phyloP scores from a whole-genome alignment of 1,140 invertebrate genomes.

The Musca domestica region DNA sequence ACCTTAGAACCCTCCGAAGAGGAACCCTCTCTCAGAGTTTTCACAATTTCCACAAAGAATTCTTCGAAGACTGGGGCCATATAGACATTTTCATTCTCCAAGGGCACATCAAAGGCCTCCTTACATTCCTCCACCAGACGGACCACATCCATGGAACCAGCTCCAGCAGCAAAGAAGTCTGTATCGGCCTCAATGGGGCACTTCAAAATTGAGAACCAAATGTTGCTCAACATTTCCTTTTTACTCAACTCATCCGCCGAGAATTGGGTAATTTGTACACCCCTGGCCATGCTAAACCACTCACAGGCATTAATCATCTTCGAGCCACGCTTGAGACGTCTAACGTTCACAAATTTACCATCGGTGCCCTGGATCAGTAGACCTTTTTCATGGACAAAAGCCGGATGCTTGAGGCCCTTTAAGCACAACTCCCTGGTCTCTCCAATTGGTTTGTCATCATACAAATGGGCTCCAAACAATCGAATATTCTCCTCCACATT shows the following conservation, averaged over 20 bases:
- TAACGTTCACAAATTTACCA: constrained; percentile 71
- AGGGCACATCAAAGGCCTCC: constrained; percentile 68
- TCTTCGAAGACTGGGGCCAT: constrained; percentile 88
- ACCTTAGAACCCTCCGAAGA: constrained; percentile 51
- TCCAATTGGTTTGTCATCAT: constrained; percentile 63
- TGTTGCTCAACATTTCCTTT: constrained; percentile 61
- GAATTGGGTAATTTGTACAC: constrained; percentile 61
- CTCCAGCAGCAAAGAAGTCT: constrained; percentile 90
- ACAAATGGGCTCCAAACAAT: constrained; percentile 78
- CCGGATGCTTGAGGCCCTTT: constrained; percentile 61
- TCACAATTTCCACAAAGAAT: constrained; percentile 61
- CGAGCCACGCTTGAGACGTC: constrained; percentile 69
- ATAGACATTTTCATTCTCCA: constrained; percentile 90
- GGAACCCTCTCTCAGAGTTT: constrained; percentile 36
- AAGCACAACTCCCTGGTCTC: constrained; percentile 59
- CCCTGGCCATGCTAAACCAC: constrained; percentile 68
- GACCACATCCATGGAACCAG: constrained; percentile 95
- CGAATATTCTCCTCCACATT: constrained; percentile 61
- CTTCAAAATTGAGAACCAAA: constrained; percentile 86
- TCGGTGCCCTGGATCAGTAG: constrained; percentile 78
- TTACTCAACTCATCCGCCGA: constrained; percentile 73
- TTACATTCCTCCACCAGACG: constrained; percentile 91
- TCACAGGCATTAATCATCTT: constrained; percentile 82
- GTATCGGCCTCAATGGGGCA: constrained; percentile 73
- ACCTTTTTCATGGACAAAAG: constrained; percentile 75